Base-by-base conservation (phyloP, 2,888 invertebrate genomes). In the Lapara coniferarum region DNA sequence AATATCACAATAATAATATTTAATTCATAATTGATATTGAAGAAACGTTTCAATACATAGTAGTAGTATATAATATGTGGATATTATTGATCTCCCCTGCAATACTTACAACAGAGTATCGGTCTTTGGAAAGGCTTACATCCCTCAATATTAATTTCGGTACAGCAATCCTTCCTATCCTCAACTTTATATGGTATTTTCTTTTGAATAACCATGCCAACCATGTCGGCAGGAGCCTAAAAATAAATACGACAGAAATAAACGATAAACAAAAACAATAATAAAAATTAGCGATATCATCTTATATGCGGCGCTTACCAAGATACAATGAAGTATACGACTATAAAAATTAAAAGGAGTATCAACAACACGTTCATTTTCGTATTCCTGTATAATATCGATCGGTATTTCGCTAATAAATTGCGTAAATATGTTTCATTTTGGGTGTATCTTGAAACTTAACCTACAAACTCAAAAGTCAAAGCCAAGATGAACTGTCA, bases 131-230 rank as follows among this genome's bases (percentile, higher is more conserved):
- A 72, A 98, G 94, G 80, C 96, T 95, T 46, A 98, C 97, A 94
- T 98, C 97, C 85, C 96, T 96, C 19, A 98, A 90, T 78, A 96
- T 96, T 68, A 97, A 95, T 82, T 97, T 97, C 0, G 96, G 97
- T 69, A 98, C 93, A n/a, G 96, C 96, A 76, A 98, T 97, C 75
- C 97, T 95, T 14, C 97, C 97, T 73, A 98, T 97, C 76, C 96
- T 96, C 59, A 97, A 94, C 84, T 96, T 95, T 75, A 97, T 95
- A 87, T 96, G 96, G 86, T 96, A 97, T 86, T 96, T 96, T 78
- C 96, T 95, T 86, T 97, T 96, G 77, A 97, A 96, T 75, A 96
- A 91, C 97, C 97, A 97, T 82, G 97, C 96, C 77, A 97, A 90
- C 66, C 96, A 87, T 81, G 95, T 95, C 73, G 98, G 98, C 73